Base-by-base conservation (phyloP, 2,888 invertebrate genomes). In the Eupithecia inturbata region DNA sequence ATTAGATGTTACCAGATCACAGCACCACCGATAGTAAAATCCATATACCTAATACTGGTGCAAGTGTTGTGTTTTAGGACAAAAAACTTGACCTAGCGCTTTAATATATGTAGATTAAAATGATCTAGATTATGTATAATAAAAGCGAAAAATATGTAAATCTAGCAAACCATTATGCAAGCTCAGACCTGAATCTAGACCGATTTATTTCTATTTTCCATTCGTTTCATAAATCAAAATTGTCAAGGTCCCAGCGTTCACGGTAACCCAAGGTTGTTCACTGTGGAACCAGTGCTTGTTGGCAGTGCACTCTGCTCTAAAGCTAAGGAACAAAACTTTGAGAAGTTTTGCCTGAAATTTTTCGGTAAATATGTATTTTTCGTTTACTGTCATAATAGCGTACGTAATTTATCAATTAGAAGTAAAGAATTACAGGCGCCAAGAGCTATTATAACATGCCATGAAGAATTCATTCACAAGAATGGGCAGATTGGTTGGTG, bases 191-290 rank as follows among this genome's bases (percentile, higher is more conserved):
- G 66, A 77, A 77, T 77, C 75, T 76, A 76, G 77, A 73, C 73
- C 60, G 64, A 71, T 74, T 77, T 73, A 41, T 66, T 68, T 73
- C 75, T 73, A 75, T 75, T 78, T 78, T 73, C 75, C 77, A 77
- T 76, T 77, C 78, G 62, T 77, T 78, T 80, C 74, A 76, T 75
- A 77, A 73, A 76, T 77, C 78, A 75, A 78, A 77, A 76, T 76
- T 74, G 53, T 67, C 79, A 81, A 81, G 81, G 81, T 72, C 73
- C 68, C 49, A 66, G 73, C 79, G 73, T 77, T 78, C 81, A 79
- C 80, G 79, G 76, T 72, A 73, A 31, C 67, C 67, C 78, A 80
- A 81, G 81, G 81, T 71, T 78, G 67, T 73, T 49, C 14, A 66
- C 26, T 75, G 68, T 68, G 22, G 57, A 22, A 26, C 26, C 26